Percentiles rank a stretch among this genome's conserved stretches.
phyloP scores from a whole-genome alignment of 2,888 invertebrate species.

The Phaedon cochleariae region DNA sequence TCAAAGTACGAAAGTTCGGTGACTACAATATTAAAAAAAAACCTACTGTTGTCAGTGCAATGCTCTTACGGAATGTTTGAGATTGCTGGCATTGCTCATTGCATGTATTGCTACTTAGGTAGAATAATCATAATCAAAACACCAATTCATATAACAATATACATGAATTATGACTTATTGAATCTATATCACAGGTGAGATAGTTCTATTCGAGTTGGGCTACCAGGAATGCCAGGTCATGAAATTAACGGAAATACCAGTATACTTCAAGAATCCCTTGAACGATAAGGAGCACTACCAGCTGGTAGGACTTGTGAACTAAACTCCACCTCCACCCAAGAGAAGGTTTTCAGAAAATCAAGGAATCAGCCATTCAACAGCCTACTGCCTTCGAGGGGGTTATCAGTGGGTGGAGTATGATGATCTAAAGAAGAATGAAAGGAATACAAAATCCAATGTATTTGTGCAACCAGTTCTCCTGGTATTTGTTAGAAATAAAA shows the following conservation, averaged over 20 bases:
- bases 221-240: not conserved
- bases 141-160: no score
- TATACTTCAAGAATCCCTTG: not conserved
- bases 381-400: not conserved
- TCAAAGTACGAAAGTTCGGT: no score
- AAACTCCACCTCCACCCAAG: not conserved
- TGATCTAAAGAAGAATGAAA: not conserved
- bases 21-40: no score
- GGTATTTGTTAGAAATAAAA: not conserved
- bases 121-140: no score
- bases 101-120: no score
- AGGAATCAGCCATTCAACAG: not conserved
- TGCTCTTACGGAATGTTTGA: no score
- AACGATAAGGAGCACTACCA: not conserved
- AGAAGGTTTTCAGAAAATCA: not conserved
- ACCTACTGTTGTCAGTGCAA: no score
- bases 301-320: not conserved
- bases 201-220: not conserved
- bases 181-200: not conserved
- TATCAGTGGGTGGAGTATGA: not conserved
- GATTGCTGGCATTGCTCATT: no score
- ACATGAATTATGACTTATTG: no score
- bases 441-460: not conserved
- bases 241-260: not conserved
- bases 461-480: not conserved